Evolutionary conservation across 2,113 vertebrate species (phyloP).

Genomic region (Mastomys coucha): DNA sequence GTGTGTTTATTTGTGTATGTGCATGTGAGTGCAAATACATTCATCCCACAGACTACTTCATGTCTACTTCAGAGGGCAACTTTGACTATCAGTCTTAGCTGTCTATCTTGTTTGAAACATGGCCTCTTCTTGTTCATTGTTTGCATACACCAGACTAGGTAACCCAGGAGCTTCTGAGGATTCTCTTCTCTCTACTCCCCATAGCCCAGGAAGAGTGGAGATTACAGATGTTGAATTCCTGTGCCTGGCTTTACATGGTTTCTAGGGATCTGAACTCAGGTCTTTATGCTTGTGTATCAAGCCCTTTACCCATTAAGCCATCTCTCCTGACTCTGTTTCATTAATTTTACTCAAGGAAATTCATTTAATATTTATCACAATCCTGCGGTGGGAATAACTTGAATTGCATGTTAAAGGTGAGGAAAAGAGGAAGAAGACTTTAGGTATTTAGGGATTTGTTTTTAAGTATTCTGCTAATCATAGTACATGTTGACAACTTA

Average conservation of each 20-base stretch:
- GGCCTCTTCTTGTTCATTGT: background rate
- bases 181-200: background rate
- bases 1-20: background rate
- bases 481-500: background rate
- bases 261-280: background rate
- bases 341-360: background rate
- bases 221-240: background rate
- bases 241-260: background rate
- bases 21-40: background rate
- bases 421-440: background rate
- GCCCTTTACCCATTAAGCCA: background rate
- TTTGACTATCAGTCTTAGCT: background rate
- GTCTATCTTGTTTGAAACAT: background rate
- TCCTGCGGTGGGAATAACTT: background rate
- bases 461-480: background rate
- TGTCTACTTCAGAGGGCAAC: background rate
- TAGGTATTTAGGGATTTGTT: background rate
- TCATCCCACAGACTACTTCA: too few species aligned
- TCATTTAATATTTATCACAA: slow-evolving; percentile 31
- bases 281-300: background rate
- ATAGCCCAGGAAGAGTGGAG: background rate
- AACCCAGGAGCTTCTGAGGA: background rate
- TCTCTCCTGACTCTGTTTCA: background rate
- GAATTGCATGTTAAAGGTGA: background rate
- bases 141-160: background rate